Conservation (phyloP, 2,888 invertebrate species). For the Thymelicus sylvestris region DNA sequence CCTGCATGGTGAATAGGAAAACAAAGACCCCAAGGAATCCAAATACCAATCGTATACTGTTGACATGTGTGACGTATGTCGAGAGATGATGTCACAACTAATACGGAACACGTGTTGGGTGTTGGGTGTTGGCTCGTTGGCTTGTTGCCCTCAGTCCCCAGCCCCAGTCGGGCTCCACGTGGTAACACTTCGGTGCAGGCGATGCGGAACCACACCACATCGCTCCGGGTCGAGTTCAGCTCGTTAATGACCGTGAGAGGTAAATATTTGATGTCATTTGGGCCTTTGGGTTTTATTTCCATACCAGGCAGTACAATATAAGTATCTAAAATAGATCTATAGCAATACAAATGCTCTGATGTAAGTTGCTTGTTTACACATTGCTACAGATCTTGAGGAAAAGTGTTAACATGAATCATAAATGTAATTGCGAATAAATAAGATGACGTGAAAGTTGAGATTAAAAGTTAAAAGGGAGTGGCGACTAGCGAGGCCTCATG, state of each 20-base stretch:
- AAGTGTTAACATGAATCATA: slow-evolving; percentile 10
- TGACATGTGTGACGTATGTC: slow-evolving; percentile 33
- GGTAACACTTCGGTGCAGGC: slow-evolving; percentile 53
- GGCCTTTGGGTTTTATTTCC: not conserved
- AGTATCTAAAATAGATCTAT: too few species aligned
- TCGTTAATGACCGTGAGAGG: slow-evolving; percentile 6
- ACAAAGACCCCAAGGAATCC: too few species aligned
- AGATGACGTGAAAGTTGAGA: slow-evolving; percentile 28
- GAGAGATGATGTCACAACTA: slow-evolving; percentile 49
- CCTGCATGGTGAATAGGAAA: too few species aligned
- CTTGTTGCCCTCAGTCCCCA: not conserved
- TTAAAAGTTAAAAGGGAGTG: slow-evolving; percentile 32
- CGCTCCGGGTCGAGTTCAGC: slow-evolving; percentile 11
- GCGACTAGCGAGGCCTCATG: slow-evolving; percentile 40
- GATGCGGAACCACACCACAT: slow-evolving; percentile 49
- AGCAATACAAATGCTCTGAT: too few species aligned
- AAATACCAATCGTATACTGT: not conserved
- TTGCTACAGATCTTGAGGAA: not conserved
- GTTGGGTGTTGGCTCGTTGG: slow-evolving; percentile 29
- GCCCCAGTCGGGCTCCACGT: slow-evolving; percentile 48
- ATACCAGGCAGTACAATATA: too few species aligned
- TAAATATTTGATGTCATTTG: slow-evolving; percentile 20
- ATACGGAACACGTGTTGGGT: slow-evolving; percentile 49
- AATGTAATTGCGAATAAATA: slow-evolving; percentile 26
- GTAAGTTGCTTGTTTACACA: too few species aligned